These are phyloP conservation scores for Drosophila bifasciata DNA, from an alignment of 1,140 invertebrate genomes.

Conservation along the genomic window DNA sequence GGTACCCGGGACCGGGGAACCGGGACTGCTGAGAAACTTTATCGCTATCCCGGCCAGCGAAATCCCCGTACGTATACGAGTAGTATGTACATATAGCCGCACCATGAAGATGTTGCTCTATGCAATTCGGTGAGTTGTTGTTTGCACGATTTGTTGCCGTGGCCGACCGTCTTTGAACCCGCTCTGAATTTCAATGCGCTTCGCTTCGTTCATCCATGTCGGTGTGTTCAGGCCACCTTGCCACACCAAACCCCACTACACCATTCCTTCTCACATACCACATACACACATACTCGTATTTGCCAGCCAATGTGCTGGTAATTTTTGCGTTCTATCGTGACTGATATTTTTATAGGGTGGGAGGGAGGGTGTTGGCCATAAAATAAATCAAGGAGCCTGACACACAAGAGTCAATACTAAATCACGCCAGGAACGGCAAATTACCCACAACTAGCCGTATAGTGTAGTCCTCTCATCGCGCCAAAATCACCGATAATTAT, in stretches of 20 bases:
- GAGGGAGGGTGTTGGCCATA: slow-evolving; percentile 57
- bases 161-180: slow-evolving; percentile 62
- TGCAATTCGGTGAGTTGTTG: slow-evolving; percentile 57
- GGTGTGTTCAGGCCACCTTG: slow-evolving; percentile 13
- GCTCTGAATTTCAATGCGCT: slow-evolving; percentile 72
- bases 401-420: slow-evolving; percentile 77
- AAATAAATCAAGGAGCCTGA: slow-evolving; percentile 78
- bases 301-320: slow-evolving; percentile 49
- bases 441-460: slow-evolving; percentile 36
- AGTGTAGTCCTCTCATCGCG: slow-evolving; percentile 17
- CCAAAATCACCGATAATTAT: slow-evolving; percentile 54
- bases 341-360: slow-evolving; percentile 66
- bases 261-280: neutral
- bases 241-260: neutral
- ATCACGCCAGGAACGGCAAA: slow-evolving; percentile 65
- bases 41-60: slow-evolving; percentile 10
- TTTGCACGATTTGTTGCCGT: slow-evolving; percentile 78
- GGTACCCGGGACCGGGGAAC: too few species aligned
- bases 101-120: slow-evolving; percentile 46
- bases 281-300: slow-evolving; percentile 1
- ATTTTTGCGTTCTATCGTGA: slow-evolving; percentile 68
- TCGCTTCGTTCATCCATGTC: slow-evolving; percentile 38
- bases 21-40: slow-evolving; percentile 30
- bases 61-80: neutral
- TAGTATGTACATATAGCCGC: neutral